Evolutionary conservation across 2,113 vertebrate genomes (phyloP).

Genomic region (Casuarius casuarius): DNA sequence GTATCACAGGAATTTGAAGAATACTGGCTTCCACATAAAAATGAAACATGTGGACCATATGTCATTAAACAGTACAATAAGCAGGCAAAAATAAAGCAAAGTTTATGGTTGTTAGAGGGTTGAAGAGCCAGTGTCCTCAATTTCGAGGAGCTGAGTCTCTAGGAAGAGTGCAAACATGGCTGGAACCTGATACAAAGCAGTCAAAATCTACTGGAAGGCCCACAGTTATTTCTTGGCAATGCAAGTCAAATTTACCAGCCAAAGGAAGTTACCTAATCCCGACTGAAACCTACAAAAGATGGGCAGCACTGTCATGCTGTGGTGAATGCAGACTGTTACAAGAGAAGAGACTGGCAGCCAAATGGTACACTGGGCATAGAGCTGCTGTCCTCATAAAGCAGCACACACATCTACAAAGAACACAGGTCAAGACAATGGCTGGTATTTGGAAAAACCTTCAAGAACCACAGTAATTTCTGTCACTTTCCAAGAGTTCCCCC

Average conservation of each 20-base stretch:
- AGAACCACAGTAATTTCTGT: not conserved
- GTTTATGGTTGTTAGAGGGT: not conserved
- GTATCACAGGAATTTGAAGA: conserved; percentile 5
- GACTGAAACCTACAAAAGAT: not conserved
- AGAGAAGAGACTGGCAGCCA: not conserved
- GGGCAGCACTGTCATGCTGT: not conserved
- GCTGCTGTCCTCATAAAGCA: not conserved
- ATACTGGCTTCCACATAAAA: not conserved
- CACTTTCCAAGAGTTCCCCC: not conserved
- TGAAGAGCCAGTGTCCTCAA: not conserved
- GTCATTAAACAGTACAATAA: not conserved
- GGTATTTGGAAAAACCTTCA: not conserved
- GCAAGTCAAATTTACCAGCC: not conserved
- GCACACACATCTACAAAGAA: not conserved
- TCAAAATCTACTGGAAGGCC: not conserved
- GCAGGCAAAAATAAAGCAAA: not conserved
- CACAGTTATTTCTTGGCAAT: not conserved
- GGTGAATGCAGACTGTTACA: not conserved
- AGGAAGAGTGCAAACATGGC: not conserved
- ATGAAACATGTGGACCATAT: not conserved
- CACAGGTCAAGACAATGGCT: not conserved
- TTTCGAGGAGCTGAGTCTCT: not conserved
- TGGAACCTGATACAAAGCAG: not conserved
- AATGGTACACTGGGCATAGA: not conserved
- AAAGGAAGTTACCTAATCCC: not conserved